Base-by-base conservation (phyloP, 2,113 vertebrate genomes). In the Cebidichthys violaceus region DNA sequence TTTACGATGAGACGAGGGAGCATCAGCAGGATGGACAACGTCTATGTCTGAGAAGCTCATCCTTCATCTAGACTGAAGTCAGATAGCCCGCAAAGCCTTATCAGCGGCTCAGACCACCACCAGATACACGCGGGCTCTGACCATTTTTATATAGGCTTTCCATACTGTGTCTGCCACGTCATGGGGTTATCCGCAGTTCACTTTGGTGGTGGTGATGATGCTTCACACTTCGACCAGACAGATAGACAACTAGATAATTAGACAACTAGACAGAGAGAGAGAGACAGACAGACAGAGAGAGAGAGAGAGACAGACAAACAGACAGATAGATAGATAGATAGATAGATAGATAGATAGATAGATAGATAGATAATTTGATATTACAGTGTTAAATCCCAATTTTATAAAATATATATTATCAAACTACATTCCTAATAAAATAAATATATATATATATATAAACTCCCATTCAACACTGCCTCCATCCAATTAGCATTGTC, bases 1-100 rank as follows among this genome's bases (percentile, higher is more conserved):
- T 95, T 95, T 94, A 90, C 92, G 89, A 93, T 86, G 92, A 94
- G 94, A 94, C 94, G 92, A 93, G 91, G 88, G 91, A 93, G 90
- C 92, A 94, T 93, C 92, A 92, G 92, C 92, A 83, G 92, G 92
- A 89, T 94, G 95, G 94, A 93, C 95, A 94, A 92, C 88, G 92
- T 91, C 88, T 88, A 70, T 73, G 88, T 89, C 71, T 85, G 92
- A 94, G 94, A 94, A 94, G 92, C 90, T 95, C 94, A 96, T 95
- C 92, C 93, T 94, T 94, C 93, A 93, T 92, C 88, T 82, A 89
- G 90, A 85, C 89, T 88, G 82, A 83, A 90, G 89, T 77, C 92
- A 91, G 84, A 83, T 88, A 66, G 84, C 57, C 81, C 29, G 89
- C 91, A 88, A 90, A 92, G 85, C 87, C 84, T 89, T 74, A 86